Evolutionary conservation across 2,113 vertebrate species (phyloP), one percentile per base, ranked within the genome.

Genomic region (Saimiri boliviensis): DNA sequence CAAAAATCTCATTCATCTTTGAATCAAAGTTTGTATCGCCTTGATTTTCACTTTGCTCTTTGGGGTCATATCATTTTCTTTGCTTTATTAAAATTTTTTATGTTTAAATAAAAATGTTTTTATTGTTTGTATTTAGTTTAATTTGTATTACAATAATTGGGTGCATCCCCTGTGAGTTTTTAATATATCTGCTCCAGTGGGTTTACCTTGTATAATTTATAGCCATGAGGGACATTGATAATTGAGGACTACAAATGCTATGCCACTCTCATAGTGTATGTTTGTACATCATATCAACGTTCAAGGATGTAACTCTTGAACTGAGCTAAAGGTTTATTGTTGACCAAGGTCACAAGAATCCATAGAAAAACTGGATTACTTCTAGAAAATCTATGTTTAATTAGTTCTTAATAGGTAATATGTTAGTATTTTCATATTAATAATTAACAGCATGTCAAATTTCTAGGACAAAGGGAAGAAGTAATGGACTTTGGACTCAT

Each of bases 31-130:
- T 5, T 10, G 10, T 0, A 73, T 86, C 91, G 3, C 3, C 32
- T 40, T 76, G 73, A 66, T 81, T 95, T 86, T 89, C 52, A 66
- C 42, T 11, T 79, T 52, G 40, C 9, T 94, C 20, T 91, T 96
- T n/a, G 32, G 52, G 19, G 3, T 71, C 66, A 23, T 37, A 25
- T 13, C 9, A 0, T 87, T 80, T 95, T 79, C 60, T 73, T 86
- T n/a, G 17, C 32, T 60, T 82, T 80, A 25, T 66, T 77, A 73
- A 54, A 14, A 6, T 58, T 42, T 35, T 81, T 85, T 47, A 70
- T 87, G 45, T 90, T 91, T 85, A 71, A 70, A 40, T 49, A 10
- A 91, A 90, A 70, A 42, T 45, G 30, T 52, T 49, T 80, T 42
- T 42, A n/a, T 60, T 52, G 82, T 79, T 92, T 73, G 6, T 85